phyloP scores from a whole-genome alignment of 2,888 invertebrate species.

The Sinodicranocentrus sp. region DNA sequence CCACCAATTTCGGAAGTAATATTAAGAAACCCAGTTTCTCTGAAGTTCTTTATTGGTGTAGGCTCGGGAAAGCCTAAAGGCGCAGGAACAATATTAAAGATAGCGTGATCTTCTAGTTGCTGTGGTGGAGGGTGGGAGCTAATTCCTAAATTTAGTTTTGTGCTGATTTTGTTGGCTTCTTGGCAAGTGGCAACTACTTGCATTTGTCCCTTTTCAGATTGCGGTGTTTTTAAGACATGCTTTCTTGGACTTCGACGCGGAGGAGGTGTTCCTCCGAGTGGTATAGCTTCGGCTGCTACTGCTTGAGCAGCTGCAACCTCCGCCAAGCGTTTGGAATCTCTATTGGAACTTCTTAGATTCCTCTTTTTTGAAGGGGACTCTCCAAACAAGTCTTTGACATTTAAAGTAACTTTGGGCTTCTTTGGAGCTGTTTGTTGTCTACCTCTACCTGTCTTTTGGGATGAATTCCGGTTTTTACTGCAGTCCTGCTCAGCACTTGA shows the following conservation, averaged over 20 bases:
- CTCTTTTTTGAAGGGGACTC: conserved; percentile 7
- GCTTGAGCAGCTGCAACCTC: conserved; percentile 48
- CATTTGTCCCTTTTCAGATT: not conserved
- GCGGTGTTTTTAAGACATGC: not conserved
- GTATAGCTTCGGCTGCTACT: conserved; percentile 39
- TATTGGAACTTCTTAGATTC: conserved; percentile 13
- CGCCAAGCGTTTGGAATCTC: not conserved
- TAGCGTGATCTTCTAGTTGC: not conserved
- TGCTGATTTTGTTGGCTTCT: not conserved
- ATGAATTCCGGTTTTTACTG: not conserved
- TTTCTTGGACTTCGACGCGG: conserved; percentile 36
- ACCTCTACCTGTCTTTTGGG: not conserved
- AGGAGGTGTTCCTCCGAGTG: conserved; percentile 10
- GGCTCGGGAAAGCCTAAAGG: conserved; percentile 68
- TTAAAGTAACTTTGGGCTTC: conserved; percentile 29
- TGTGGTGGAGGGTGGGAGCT: not conserved
- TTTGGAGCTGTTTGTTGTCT: conserved; percentile 1
- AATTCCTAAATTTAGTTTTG: not conserved
- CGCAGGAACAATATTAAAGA: conserved; percentile 55
- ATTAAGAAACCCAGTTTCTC: conserved; percentile 27
- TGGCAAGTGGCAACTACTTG: not conserved
- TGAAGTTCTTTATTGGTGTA: conserved; percentile 63
- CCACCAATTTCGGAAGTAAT: conserved; percentile 9
- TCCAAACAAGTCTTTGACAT: conserved; percentile 42
- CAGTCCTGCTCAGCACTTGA: too few species aligned